Percentiles rank a stretch among this genome's conserved stretches.
Conservation (phyloP, 1,140 invertebrate species). For the Scaptomyza hsui region DNA sequence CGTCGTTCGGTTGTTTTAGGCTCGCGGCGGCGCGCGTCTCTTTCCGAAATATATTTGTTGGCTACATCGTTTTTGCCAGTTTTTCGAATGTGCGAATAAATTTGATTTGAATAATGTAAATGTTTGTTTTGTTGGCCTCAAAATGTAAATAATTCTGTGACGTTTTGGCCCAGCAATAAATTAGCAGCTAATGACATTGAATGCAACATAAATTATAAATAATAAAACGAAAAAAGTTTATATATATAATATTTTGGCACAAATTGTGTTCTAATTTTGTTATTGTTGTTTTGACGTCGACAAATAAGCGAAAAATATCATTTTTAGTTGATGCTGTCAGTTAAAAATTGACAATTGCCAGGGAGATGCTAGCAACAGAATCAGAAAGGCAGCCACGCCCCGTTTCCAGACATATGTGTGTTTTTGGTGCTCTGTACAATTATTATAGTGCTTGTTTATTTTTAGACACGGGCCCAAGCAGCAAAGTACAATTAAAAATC, state of each 20-base stretch:
- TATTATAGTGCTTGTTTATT: conserved; percentile 60
- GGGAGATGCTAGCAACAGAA: neutral
- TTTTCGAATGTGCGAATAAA: conserved; percentile 46
- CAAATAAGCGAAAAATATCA: conserved; percentile 22
- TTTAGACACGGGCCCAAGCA: conserved; percentile 47
- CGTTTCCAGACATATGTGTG: conserved; percentile 28
- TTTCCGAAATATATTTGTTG: conserved; percentile 3
- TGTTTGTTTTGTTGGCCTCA: conserved; percentile 27
- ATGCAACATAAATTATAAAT: conserved; percentile 45
- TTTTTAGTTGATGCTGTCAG: no score
- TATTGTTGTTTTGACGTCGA: conserved; percentile 48
- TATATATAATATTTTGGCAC: conserved; percentile 6
- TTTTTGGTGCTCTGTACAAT: conserved; percentile 38
- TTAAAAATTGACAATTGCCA: conserved; percentile 22
- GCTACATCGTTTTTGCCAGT: conserved; percentile 4
- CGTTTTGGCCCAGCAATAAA: conserved; percentile 26
- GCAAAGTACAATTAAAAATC: conserved; percentile 78
- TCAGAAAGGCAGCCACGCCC: conserved; percentile 17
- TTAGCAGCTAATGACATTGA: conserved; percentile 49
- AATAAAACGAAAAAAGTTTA: conserved; percentile 9
- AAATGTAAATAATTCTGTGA: conserved; percentile 47
- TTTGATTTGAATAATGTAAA: conserved; percentile 43
- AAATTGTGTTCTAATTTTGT: conserved; percentile 63
- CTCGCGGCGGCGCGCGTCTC: conserved; percentile 61
- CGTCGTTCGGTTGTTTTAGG: conserved; percentile 73